A percentile compares a stretch with the other conserved stretches of the same genome.
Evolutionary conservation across 2,113 vertebrate species (phyloP).

Genomic region (Cyprinus carpio): DNA sequence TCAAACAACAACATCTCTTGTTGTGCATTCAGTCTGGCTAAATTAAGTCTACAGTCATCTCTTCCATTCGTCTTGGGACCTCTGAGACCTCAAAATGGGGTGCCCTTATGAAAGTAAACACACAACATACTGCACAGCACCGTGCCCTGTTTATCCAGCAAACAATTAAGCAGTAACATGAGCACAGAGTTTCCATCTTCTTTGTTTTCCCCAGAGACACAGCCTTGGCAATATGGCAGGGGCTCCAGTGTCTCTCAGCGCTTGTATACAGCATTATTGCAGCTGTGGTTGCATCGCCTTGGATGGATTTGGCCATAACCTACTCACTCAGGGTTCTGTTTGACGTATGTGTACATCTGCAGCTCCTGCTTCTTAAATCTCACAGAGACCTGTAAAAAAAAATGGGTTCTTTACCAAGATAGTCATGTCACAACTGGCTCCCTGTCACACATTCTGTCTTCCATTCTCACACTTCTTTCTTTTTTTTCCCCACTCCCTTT

Average conservation of each 20-base stretch:
- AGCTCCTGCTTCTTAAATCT: not conserved
- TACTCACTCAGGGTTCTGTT: not conserved
- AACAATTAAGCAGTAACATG: slow-evolving; percentile 32
- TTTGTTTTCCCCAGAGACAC: slow-evolving; percentile 22
- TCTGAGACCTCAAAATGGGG: not conserved
- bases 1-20: not conserved
- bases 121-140: not conserved
- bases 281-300: not conserved
- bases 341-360: not conserved
- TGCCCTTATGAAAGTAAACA: slow-evolving; percentile 3
- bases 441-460: slow-evolving; percentile 15
- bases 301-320: not conserved
- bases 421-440: not conserved
- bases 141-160: slow-evolving; percentile 22
- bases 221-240: not conserved
- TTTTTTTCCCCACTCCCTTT: not conserved
- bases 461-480: not conserved
- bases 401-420: not conserved
- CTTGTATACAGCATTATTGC: slow-evolving; percentile 17
- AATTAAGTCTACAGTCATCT: not conserved
- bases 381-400: not conserved
- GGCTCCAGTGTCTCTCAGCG: not conserved
- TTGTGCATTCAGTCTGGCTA: not conserved
- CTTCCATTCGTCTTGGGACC: slow-evolving; percentile 11
- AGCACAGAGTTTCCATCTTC: slow-evolving; percentile 16